Conservation (phyloP, 2,888 invertebrate species). For the Acleris laterana region DNA sequence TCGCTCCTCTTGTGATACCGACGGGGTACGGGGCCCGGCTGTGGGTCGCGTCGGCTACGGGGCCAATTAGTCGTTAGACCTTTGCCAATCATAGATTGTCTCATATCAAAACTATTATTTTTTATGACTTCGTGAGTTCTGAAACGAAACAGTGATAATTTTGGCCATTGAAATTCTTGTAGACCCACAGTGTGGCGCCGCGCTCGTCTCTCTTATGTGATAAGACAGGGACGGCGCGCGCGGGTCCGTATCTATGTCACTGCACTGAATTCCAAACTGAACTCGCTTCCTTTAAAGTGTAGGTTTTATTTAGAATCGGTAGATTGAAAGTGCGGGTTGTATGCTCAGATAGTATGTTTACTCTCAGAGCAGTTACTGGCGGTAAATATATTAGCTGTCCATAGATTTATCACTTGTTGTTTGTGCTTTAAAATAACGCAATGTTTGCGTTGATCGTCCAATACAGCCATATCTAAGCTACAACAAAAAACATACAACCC, state of each 20-base stretch:
- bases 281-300: slow-evolving; percentile 19
- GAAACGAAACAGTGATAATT: not conserved
- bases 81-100: slow-evolving; percentile 22
- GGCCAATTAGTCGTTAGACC: slow-evolving; percentile 29
- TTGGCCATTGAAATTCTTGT: slow-evolving; percentile 21
- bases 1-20: slow-evolving; percentile 44
- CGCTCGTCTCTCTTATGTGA: slow-evolving; percentile 23
- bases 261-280: slow-evolving; percentile 33
- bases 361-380: too few relatives aligned
- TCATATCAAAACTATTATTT: slow-evolving; percentile 20
- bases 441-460: too few relatives aligned
- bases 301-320: slow-evolving; percentile 5
- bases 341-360: not conserved
- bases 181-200: slow-evolving; percentile 21
- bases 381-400: too few relatives aligned
- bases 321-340: slow-evolving; percentile 8
- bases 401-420: too few relatives aligned
- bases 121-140: not conserved
- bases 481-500: not conserved
- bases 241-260: slow-evolving; percentile 15
- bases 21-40: slow-evolving; percentile 17
- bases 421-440: too few relatives aligned
- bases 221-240: slow-evolving; percentile 15
- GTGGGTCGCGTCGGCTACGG: slow-evolving; percentile 12
- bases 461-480: too few relatives aligned